Base-by-base conservation (phyloP, 2,888 invertebrate genomes). In the Trachelus tabidus region DNA sequence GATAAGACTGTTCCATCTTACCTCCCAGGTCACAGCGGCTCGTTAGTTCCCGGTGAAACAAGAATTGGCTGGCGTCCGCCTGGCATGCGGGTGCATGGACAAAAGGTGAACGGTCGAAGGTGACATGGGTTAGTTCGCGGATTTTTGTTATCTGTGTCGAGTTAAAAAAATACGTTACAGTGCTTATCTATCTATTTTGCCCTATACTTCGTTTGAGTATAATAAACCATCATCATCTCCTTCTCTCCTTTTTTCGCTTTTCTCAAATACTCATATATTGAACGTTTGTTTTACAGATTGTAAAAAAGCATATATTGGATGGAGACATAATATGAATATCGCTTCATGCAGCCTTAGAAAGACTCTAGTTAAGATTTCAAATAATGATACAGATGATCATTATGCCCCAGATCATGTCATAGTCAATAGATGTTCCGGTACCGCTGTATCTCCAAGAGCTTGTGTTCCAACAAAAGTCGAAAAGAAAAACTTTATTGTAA, bases 401-500 rank as follows among this genome's bases (percentile, higher is more conserved):
- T 85, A 77, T 40, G 73, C 71, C 34, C 83, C 85, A 12, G 73
- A 76, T 40, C 74, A 80, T n/a, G 79, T 81, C 11, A 12, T 75
- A 6, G 77, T 81, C 33, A 82, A 84, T 0, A 81, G 78, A 69
- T 85, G 83, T 76, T 73, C 31, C 3, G 85, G 84, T n/a, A 73
- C 33, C 15, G 83, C 82, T n/a, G 75, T 80, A 11, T 79, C 23
- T 9, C 56, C 56, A 23, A 23, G 23, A 23, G 23, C 81, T n/a
- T 84, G 84, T 37, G 78, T 81, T 75, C 76, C 80, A 1, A 23
- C 76, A 3, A 31, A 69, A 4, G 56, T 69, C 0, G 12, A 6
- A 4, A 12, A 2, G 4, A 79, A 15, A 34, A 31, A 69, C 0
- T 35, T 85, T 11, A 1, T 69, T n/a, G 78, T 83, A 35, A 35